phyloP scores from a whole-genome alignment of 1,140 invertebrate genomes.

The Delia radicum region DNA sequence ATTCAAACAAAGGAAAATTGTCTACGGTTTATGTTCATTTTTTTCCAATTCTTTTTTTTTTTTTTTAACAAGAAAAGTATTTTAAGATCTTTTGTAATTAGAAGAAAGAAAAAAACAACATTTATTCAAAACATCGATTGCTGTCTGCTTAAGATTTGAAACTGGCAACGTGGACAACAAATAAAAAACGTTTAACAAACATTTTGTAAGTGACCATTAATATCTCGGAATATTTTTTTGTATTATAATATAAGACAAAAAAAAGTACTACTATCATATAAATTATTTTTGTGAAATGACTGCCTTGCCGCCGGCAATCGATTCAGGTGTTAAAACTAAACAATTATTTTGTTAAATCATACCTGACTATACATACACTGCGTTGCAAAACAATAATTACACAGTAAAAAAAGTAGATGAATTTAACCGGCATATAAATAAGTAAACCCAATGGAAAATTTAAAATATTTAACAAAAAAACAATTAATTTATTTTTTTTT shows the following conservation, averaged over 20 bases:
- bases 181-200: background rate
- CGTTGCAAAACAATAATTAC: background rate
- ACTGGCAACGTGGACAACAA: background rate
- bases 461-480: no score
- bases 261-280: background rate
- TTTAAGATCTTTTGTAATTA: background rate
- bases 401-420: no score
- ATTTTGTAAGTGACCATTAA: background rate
- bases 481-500: no score
- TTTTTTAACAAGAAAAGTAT: background rate
- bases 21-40: background rate
- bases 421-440: no score
- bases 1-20: background rate
- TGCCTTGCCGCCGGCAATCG: background rate
- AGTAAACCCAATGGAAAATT: no score
- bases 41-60: background rate
- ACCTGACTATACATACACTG: background rate
- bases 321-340: background rate
- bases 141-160: background rate
- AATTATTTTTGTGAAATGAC: background rate
- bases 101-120: background rate
- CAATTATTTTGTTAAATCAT: background rate
- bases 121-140: background rate
- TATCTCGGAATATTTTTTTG: background rate
- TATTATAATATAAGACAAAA: background rate